These are phyloP conservation scores for Planococcus citri DNA, from an alignment of 1,140 invertebrate species.

Conservation along the genomic window DNA sequence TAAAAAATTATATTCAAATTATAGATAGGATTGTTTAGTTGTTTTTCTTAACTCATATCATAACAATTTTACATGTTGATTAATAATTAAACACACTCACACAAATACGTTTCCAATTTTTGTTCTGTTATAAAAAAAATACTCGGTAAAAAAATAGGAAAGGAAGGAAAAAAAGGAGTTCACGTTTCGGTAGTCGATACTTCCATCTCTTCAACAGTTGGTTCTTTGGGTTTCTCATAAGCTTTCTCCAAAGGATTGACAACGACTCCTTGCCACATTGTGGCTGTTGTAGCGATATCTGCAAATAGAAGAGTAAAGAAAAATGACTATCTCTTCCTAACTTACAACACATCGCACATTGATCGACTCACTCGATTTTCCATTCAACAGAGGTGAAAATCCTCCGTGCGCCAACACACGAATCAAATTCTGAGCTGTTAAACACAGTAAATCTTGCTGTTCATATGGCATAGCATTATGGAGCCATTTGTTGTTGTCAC, in stretches of 20 bases:
- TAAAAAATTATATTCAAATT: no score
- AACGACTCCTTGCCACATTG: constrained; percentile 88
- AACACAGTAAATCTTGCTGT: constrained; percentile 86
- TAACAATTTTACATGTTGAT: no score
- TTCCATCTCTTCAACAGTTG: constrained; percentile 37
- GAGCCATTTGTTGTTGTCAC: constrained; percentile 55
- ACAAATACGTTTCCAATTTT: no score
- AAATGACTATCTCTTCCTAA: background rate
- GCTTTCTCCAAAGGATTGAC: constrained; percentile 83
- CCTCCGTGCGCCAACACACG: constrained; percentile 83
- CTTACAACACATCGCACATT: background rate
- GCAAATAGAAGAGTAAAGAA: constrained; percentile 17
- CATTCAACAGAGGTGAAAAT: constrained; percentile 75
- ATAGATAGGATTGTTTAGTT: no score
- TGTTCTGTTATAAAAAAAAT: no score
- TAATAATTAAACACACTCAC: no score
- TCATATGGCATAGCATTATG: constrained; percentile 56
- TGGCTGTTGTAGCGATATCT: constrained; percentile 54
- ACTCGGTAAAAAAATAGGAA: no score
- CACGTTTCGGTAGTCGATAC: background rate
- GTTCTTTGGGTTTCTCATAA: constrained; percentile 55
- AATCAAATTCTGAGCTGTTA: constrained; percentile 79
- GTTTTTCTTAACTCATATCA: no score
- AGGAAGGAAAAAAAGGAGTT: no score
- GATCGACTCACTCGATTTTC: constrained; percentile 41